A percentile compares a stretch with the other conserved stretches of the same genome.
Conservation (phyloP, 2,888 invertebrate genomes). For the Xanthia togata region DNA sequence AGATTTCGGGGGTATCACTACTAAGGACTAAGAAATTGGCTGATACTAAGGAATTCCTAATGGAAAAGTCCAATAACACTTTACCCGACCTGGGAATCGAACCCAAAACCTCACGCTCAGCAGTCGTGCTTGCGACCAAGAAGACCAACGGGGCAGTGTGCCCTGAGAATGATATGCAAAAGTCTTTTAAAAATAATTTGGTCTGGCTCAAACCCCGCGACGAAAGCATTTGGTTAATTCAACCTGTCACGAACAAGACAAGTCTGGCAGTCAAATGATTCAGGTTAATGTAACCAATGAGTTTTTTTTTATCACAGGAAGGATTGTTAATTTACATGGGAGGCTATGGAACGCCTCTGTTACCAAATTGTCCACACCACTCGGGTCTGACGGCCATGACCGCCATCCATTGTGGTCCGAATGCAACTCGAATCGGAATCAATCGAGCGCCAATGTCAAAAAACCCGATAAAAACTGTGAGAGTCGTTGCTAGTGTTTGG, state of each 20-base stretch:
- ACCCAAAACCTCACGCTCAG: too few relatives aligned
- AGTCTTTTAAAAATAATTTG: neutral
- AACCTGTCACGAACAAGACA: conserved; percentile 64
- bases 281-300: conserved; percentile 64
- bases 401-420: conserved; percentile 78
- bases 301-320: conserved; percentile 67
- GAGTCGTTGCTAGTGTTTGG: conserved; percentile 78
- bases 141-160: too few relatives aligned
- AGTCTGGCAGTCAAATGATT: conserved; percentile 65
- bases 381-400: conserved; percentile 82
- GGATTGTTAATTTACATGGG: conserved; percentile 76
- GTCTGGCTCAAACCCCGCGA: neutral
- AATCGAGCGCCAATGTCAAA: conserved; percentile 82
- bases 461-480: conserved; percentile 83
- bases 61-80: too few relatives aligned
- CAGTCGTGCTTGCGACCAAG: too few relatives aligned
- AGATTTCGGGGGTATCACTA: too few relatives aligned
- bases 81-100: too few relatives aligned
- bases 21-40: too few relatives aligned
- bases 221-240: conserved; percentile 45
- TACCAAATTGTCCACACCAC: conserved; percentile 78
- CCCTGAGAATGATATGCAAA: neutral
- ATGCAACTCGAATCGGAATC: conserved; percentile 81
- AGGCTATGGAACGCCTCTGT: conserved; percentile 65
- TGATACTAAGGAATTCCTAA: too few relatives aligned